A percentile compares a stretch with the other conserved stretches of the same genome.
These are phyloP conservation scores for Pectinophora gossypiella DNA, from an alignment of 1,140 invertebrate species.

Conservation along the genomic window DNA sequence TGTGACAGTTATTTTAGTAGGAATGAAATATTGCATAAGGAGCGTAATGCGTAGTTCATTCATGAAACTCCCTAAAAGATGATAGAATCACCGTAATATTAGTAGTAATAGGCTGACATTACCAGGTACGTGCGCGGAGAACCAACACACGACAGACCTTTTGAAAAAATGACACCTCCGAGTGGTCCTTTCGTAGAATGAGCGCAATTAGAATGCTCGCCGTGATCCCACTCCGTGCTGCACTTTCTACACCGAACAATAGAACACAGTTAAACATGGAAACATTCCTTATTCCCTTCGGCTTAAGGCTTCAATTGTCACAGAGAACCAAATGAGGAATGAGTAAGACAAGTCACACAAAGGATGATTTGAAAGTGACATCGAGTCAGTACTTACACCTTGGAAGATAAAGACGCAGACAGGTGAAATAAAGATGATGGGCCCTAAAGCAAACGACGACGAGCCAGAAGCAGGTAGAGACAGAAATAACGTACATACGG, in stretches of 20 bases:
- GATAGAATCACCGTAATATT: no score
- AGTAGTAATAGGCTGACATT: neutral
- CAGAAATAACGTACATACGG: no score
- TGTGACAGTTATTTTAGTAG: no score
- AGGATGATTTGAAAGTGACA: constrained; percentile 3
- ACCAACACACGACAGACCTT: neutral
- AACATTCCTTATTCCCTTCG: neutral
- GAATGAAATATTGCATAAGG: no score
- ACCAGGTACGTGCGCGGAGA: neutral
- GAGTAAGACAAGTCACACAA: neutral
- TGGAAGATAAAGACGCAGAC: no score
- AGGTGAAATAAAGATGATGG: no score
- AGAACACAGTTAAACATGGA: constrained; percentile 3
- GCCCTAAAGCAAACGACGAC: no score
- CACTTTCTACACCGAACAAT: constrained; percentile 62
- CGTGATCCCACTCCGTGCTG: constrained; percentile 41
- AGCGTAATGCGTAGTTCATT: no score
- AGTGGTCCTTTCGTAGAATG: neutral
- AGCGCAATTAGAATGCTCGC: constrained; percentile 41
- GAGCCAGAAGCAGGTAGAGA: no score
- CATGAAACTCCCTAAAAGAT: no score
- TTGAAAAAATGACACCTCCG: neutral
- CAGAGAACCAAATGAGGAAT: neutral
- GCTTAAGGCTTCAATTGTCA: neutral
- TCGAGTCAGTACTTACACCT: no score